phyloP scores from a whole-genome alignment of 2,113 vertebrate genomes.

The Capreolus pygargus region DNA sequence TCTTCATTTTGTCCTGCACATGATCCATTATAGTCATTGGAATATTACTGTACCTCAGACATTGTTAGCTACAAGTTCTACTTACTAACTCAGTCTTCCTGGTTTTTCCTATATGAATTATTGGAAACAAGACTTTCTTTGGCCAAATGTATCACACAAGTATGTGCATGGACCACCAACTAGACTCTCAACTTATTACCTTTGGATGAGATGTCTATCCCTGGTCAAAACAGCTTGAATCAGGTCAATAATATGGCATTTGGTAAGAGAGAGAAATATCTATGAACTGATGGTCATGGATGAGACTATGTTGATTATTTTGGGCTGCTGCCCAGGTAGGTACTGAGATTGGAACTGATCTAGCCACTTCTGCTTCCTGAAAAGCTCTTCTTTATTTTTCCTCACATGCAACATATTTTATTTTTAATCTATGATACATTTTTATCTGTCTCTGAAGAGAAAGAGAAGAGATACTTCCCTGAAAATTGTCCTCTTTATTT shows the following conservation, averaged over 20 bases:
- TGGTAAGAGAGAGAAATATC: not conserved
- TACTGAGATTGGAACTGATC: not conserved
- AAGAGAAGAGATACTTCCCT: not conserved
- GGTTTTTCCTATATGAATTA: not conserved
- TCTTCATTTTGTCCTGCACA: not conserved
- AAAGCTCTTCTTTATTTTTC: not conserved
- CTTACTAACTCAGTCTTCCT: not conserved
- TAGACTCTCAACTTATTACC: not conserved
- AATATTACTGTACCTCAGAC: not conserved
- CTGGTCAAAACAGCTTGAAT: not conserved
- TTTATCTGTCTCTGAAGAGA: not conserved
- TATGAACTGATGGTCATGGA: not conserved
- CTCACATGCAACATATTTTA: not conserved
- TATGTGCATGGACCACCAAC: not conserved
- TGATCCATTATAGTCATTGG: not conserved
- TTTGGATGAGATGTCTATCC: not conserved
- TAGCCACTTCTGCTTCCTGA: not conserved
- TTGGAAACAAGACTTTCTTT: not conserved
- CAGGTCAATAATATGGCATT: not conserved
- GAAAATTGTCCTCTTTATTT: not conserved
- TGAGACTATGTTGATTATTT: not conserved
- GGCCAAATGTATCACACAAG: not conserved
- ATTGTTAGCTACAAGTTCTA: not conserved
- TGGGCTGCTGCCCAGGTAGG: not conserved
- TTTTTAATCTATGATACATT: not conserved